A percentile compares a stretch with the other conserved stretches of the same genome.
phyloP scores from a whole-genome alignment of 2,113 vertebrate genomes.

The Epinephelus moara region DNA sequence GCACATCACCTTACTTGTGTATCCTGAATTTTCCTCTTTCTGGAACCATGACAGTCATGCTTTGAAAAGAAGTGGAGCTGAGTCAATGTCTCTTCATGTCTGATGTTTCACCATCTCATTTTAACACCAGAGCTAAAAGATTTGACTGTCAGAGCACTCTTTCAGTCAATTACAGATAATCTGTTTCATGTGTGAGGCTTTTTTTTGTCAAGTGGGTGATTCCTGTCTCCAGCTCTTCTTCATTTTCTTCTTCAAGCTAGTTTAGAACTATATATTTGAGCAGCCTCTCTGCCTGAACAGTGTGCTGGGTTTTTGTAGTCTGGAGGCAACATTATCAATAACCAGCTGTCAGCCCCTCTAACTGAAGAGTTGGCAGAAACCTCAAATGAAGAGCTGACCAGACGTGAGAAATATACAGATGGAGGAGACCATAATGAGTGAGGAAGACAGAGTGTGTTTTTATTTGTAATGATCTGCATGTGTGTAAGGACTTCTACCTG shows the following conservation, averaged over 20 bases:
- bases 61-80: background rate
- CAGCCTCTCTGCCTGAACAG: background rate
- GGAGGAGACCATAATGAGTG: background rate
- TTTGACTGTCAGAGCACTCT: background rate
- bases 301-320: conserved; percentile 5
- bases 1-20: background rate
- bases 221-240: background rate
- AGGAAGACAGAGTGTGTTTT: background rate
- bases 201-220: background rate
- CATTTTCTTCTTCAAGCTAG: background rate
- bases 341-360: conserved; percentile 8
- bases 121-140: background rate
- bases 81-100: background rate
- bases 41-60: background rate
- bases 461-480: background rate
- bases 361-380: conserved; percentile 29
- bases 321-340: conserved; percentile 24
- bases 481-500: conserved; percentile 4
- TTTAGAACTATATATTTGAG: background rate
- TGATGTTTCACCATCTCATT: too few relatives aligned
- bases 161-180: background rate
- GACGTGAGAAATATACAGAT: conserved; percentile 15
- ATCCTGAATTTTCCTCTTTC: background rate
- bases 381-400: conserved; percentile 22
- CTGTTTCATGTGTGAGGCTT: background rate